Evolutionary conservation across 2,888 invertebrate genomes (phyloP), one percentile per base, ranked within the genome.

Genomic region (Mesorhabditis belari): DNA sequence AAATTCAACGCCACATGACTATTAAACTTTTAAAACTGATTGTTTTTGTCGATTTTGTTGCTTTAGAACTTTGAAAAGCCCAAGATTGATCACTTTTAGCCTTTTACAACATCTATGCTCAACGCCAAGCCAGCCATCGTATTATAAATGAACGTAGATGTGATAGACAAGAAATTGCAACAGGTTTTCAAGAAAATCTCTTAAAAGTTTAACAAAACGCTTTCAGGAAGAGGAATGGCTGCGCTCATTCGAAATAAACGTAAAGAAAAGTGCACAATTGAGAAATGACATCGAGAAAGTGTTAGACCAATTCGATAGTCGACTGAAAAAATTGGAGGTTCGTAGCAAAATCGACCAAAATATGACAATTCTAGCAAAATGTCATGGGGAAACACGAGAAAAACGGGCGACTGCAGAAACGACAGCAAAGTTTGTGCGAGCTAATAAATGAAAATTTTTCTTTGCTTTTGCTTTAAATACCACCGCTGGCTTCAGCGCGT

Each of bases 141-240:
- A 35, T 17, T 9, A 35, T 35, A 35, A n/a, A 35, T 35, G 44
- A 35, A 35, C n/a, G 44, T 35, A 9, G 44, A 35, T 9, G 12
- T n/a, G 12, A 35, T 35, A 9, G n/a, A 35, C n/a, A 35, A 35
- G 44, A 9, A n/a, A 35, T n/a, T 35, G 12, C 44, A 35, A 35
- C 44, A 35, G 44, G 44, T 35, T 17, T n/a, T 35, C 44, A 17
- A n/a, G 44, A 9, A 9, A 6, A 51, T 55, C 21, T 35, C 0
- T 12, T 12, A 9, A 23, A 17, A 24, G 9, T 19, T 12, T 25
- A n/a, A 12, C 21, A 6, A n/a, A 24, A 12, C 25, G 26, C 12
- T 57, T 67, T 54, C 60, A 77, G 77, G 78, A 79, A 58, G 79
- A 79, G 65, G 78, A 79, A 52, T 79, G 78, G 77, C 61, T 79